Evolutionary conservation across 2,113 vertebrate genomes (phyloP).

Genomic region (Rhadina sibilatrix): DNA sequence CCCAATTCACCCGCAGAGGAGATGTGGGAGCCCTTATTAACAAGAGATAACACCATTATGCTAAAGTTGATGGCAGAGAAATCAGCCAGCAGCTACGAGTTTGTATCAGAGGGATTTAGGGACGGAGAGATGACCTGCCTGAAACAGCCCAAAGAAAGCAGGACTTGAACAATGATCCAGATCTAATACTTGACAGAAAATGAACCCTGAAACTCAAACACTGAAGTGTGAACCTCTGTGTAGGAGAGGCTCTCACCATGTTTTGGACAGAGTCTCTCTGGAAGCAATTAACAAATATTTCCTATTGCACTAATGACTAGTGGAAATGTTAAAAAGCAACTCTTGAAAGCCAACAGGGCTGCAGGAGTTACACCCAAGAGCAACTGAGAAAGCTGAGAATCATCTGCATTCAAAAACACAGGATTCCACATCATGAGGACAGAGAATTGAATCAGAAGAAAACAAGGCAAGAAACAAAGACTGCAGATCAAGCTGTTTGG

Average conservation of each 20-base stretch:
- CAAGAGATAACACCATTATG: too few species aligned
- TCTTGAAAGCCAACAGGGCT: background rate
- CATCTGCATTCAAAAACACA: background rate
- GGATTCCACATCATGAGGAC: background rate
- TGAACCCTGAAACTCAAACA: background rate
- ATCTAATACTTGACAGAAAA: background rate
- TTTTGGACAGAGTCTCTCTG: background rate
- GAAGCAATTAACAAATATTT: background rate
- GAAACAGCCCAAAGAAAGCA: background rate
- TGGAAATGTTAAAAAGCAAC: conserved; percentile 2
- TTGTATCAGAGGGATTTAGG: background rate
- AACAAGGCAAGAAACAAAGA: background rate
- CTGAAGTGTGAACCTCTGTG: background rate
- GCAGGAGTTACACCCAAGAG: background rate
- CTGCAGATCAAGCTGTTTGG: background rate
- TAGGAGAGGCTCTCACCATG: background rate
- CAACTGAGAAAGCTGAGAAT: background rate
- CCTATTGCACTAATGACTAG: background rate
- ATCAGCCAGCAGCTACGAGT: background rate
- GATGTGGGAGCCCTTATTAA: background rate
- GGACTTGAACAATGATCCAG: background rate
- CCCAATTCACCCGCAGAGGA: background rate
- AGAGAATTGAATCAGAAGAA: background rate
- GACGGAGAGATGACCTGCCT: background rate
- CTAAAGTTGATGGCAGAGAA: background rate